Conservation (phyloP, 2,113 vertebrate genomes). For the Atrichornis clamosus region DNA sequence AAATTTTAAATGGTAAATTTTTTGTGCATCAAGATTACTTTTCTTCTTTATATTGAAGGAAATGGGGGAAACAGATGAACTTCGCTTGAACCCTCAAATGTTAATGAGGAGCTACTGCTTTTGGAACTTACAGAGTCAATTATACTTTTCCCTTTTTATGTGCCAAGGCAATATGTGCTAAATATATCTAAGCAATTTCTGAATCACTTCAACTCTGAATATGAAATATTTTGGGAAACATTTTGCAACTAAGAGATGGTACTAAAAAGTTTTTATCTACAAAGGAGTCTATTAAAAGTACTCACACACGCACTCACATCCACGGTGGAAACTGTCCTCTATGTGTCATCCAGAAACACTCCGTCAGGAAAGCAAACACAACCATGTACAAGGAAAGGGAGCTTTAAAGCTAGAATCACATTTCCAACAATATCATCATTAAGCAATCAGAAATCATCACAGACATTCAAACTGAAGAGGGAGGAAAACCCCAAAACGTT, state of each 20-base stretch:
- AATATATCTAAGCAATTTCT: background rate
- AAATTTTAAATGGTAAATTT: background rate
- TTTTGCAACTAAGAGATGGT: background rate
- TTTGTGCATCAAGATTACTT: conserved; percentile 29
- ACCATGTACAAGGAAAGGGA: conserved; percentile 34
- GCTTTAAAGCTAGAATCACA: conserved; percentile 64
- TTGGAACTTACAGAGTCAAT: background rate
- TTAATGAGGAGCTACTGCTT: background rate
- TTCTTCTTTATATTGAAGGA: background rate
- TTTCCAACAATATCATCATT: conserved; percentile 47
- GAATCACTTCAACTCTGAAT: background rate
- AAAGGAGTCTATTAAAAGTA: conserved; percentile 4
- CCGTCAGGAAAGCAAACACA: conserved; percentile 49
- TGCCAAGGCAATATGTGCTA: background rate
- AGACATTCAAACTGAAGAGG: conserved; percentile 29
- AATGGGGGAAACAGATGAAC: background rate
- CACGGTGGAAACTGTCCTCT: conserved; percentile 9
- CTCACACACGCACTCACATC: background rate
- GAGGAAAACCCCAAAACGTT: background rate
- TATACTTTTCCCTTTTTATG: background rate
- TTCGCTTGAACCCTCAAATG: background rate
- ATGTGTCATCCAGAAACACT: conserved; percentile 55
- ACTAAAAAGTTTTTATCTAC: background rate
- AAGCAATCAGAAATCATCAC: conserved; percentile 44
- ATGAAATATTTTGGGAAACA: conserved; percentile 5